Evolutionary conservation across 2,888 invertebrate species (phyloP).

Genomic region (Yponomeuta evonymella): DNA sequence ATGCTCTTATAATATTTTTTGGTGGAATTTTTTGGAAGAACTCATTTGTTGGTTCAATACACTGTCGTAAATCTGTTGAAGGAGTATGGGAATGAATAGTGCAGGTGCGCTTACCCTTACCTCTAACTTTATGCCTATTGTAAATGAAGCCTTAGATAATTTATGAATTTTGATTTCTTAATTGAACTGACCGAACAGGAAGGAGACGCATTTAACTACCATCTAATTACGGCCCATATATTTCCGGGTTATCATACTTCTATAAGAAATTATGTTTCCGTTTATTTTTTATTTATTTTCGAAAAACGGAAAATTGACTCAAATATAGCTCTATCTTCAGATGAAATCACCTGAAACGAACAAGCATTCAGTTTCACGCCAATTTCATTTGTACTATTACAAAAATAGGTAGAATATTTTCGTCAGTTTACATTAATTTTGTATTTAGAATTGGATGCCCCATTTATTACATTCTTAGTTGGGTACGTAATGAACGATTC

Average conservation of each 20-base stretch:
- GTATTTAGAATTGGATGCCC: constrained; percentile 64
- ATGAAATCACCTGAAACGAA: not conserved
- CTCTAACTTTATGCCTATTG: constrained; percentile 19
- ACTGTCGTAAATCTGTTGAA: constrained; percentile 65
- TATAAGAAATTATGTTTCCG: too few relatives aligned
- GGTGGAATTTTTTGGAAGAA: constrained; percentile 65
- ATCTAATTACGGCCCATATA: too few relatives aligned
- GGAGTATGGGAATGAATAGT: constrained; percentile 53
- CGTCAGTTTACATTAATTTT: constrained; percentile 51
- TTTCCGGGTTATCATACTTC: too few relatives aligned
- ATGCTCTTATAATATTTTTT: constrained; percentile 70
- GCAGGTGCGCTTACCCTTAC: constrained; percentile 71
- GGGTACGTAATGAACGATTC: constrained; percentile 69
- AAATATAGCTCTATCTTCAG: not conserved
- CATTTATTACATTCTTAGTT: constrained; percentile 67
- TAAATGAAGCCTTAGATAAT: not conserved
- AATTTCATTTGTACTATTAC: constrained; percentile 18
- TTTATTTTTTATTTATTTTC: too few relatives aligned
- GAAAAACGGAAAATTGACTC: too few relatives aligned
- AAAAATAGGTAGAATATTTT: constrained; percentile 47
- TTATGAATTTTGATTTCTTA: not conserved
- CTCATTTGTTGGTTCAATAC: constrained; percentile 71
- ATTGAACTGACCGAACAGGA: not conserved
- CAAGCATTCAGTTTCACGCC: constrained; percentile 12
- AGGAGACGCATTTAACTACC: too few relatives aligned